A percentile compares a stretch with the other conserved stretches of the same genome.
Conservation (phyloP, 2,797 vertebrate species). For the Macroramphosus scolopax region DNA sequence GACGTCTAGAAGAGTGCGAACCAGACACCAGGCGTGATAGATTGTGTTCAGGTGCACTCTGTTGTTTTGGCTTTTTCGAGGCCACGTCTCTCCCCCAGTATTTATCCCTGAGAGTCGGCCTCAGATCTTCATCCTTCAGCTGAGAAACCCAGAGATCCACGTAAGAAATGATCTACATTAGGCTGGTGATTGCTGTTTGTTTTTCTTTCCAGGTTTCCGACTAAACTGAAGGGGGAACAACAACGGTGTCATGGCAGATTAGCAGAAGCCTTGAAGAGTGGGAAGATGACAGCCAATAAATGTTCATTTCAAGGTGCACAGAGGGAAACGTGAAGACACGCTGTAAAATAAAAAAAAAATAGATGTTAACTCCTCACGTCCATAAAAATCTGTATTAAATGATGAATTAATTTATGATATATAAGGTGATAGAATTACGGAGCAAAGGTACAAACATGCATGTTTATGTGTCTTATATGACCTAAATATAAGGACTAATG, state of each 20-base stretch:
- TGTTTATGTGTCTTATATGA: too few species aligned
- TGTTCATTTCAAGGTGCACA: conserved; percentile 14
- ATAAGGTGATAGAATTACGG: too few species aligned
- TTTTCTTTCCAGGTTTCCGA: conserved; percentile 15
- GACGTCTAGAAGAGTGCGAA: conserved; percentile 17
- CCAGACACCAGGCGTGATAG: conserved; percentile 22
- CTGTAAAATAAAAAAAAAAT: not conserved
- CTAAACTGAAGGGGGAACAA: conserved; percentile 24
- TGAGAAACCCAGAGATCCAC: conserved; percentile 31
- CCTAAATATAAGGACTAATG: too few species aligned
- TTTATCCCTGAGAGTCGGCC: conserved; percentile 18
- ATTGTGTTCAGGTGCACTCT: conserved; percentile 47
- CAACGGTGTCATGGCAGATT: not conserved
- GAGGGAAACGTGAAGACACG: conserved; percentile 9
- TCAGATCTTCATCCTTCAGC: conserved; percentile 33
- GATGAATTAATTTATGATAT: too few species aligned
- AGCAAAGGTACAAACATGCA: too few species aligned
- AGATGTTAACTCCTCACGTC: too few species aligned
- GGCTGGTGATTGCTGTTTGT: conserved; percentile 24
- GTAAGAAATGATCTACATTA: conserved; percentile 28
- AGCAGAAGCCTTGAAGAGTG: conserved; percentile 36
- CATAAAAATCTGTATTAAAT: too few species aligned
- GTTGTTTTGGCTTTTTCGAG: conserved; percentile 16
- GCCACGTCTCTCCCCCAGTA: conserved; percentile 1
- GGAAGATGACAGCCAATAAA: conserved; percentile 27